Percentiles rank a stretch among this genome's conserved stretches.
phyloP scores from a whole-genome alignment of 2,113 vertebrate species.

The Oophaga pumilio region DNA sequence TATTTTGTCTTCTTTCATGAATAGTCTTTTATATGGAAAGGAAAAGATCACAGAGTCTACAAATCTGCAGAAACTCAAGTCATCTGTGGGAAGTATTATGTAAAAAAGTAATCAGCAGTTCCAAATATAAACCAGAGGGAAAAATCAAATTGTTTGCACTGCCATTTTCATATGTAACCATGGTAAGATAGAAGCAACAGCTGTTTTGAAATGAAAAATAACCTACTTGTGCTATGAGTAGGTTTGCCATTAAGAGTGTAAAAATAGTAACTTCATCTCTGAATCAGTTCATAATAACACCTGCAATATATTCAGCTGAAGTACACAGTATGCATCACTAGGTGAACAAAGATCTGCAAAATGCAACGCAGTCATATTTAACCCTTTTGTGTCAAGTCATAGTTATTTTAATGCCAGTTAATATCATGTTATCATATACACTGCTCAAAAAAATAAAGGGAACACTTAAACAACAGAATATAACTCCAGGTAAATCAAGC shows the following conservation, averaged over 20 bases:
- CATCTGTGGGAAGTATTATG: slow-evolving; percentile 33
- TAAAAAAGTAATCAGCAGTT: slow-evolving; percentile 51
- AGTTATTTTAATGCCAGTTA: too few relatives aligned
- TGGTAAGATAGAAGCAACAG: slow-evolving; percentile 45
- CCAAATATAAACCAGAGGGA: slow-evolving; percentile 41
- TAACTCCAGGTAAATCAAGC: too few relatives aligned
- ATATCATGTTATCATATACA: too few relatives aligned
- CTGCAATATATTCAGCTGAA: slow-evolving; percentile 31
- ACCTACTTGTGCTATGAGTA: slow-evolving; percentile 38
- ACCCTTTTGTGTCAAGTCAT: neutral
- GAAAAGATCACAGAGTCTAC: neutral
- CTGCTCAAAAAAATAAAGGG: too few relatives aligned
- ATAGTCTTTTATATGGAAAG: neutral
- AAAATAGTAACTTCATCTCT: slow-evolving; percentile 50
- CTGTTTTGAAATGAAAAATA: slow-evolving; percentile 51
- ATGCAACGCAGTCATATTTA: neutral
- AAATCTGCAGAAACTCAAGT: slow-evolving; percentile 29
- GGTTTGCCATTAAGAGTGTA: slow-evolving; percentile 35
- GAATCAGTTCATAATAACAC: slow-evolving; percentile 33
- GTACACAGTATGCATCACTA: slow-evolving; percentile 12
- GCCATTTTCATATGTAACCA: slow-evolving; percentile 47
- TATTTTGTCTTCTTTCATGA: neutral
- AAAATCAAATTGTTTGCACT: slow-evolving; percentile 39
- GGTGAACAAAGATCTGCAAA: slow-evolving; percentile 8
- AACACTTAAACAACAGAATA: too few relatives aligned